These are phyloP conservation scores for Dasysyrphus tricinctus DNA, from an alignment of 2,888 invertebrate species.

Conservation along the genomic window DNA sequence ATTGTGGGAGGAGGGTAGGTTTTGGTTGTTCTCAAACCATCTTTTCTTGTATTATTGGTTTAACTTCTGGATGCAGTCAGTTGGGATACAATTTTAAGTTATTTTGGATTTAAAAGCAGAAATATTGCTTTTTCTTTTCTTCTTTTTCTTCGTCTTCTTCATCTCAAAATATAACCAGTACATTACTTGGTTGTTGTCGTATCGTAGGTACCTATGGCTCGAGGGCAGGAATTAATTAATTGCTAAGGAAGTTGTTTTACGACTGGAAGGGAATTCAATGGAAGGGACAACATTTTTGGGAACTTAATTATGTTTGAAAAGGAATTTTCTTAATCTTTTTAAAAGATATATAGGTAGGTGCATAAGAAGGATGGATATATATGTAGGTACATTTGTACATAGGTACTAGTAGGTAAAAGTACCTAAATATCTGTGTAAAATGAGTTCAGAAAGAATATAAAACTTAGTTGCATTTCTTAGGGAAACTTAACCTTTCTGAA, in stretches of 20 bases:
- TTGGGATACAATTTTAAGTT: constrained; percentile 65
- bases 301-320: constrained; percentile 49
- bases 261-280: constrained; percentile 26
- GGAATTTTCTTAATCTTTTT: constrained; percentile 55
- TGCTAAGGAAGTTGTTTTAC: constrained; percentile 49
- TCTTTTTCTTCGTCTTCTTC: constrained; percentile 6
- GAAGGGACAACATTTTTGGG: constrained; percentile 50
- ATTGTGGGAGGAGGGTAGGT: background rate
- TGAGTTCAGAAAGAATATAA: too few relatives aligned
- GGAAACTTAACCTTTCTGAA: constrained; percentile 14
- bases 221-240: constrained; percentile 71
- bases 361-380: too few relatives aligned
- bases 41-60: constrained; percentile 60
- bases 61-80: constrained; percentile 73
- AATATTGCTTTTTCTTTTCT: constrained; percentile 39
- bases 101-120: constrained; percentile 51
- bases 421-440: too few relatives aligned
- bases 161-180: background rate
- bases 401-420: too few relatives aligned
- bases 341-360: background rate
- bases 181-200: background rate
- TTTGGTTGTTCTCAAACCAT: constrained; percentile 16
- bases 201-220: constrained; percentile 19
- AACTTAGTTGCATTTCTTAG: background rate
- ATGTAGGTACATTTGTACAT: background rate